These are phyloP conservation scores for Manacus vitellinus DNA, from an alignment of 2,113 vertebrate genomes.

Conservation along the genomic window DNA sequence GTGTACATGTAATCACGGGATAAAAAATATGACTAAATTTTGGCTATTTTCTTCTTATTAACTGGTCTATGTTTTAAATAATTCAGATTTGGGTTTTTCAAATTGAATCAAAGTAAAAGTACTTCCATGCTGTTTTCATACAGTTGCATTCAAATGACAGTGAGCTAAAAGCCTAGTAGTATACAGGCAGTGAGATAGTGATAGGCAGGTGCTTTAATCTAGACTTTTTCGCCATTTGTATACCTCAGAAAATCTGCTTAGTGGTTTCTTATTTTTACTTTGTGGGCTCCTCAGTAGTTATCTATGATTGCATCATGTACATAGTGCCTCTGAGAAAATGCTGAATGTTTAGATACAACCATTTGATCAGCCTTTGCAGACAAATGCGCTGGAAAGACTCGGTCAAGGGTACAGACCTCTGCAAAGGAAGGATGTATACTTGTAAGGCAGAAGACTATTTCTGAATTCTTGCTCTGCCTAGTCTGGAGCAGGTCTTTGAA, in stretches of 20 bases:
- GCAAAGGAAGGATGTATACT: not conserved
- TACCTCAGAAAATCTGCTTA: not conserved
- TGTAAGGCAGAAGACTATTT: not conserved
- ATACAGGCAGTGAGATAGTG: not conserved
- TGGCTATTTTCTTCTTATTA: not conserved
- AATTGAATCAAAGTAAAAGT: not conserved
- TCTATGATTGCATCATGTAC: not conserved
- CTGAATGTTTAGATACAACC: not conserved
- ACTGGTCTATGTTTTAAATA: not conserved
- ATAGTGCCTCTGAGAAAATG: not conserved
- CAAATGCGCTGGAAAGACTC: not conserved
- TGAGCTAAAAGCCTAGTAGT: not conserved
- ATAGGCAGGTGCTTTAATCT: not conserved
- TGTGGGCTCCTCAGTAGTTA: not conserved
- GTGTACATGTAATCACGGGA: not conserved
- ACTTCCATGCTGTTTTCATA: not conserved
- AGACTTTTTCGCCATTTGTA: accelerated
- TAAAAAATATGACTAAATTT: not conserved
- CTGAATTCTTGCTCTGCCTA: not conserved
- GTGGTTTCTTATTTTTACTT: not conserved
- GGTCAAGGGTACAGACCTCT: not conserved
- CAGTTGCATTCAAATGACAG: not conserved
- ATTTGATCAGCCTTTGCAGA: not conserved
- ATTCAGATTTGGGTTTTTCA: not conserved
- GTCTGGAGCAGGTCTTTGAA: not conserved